phyloP scores from a whole-genome alignment of 2,888 invertebrate genomes.

The Stenodera caucasica region DNA sequence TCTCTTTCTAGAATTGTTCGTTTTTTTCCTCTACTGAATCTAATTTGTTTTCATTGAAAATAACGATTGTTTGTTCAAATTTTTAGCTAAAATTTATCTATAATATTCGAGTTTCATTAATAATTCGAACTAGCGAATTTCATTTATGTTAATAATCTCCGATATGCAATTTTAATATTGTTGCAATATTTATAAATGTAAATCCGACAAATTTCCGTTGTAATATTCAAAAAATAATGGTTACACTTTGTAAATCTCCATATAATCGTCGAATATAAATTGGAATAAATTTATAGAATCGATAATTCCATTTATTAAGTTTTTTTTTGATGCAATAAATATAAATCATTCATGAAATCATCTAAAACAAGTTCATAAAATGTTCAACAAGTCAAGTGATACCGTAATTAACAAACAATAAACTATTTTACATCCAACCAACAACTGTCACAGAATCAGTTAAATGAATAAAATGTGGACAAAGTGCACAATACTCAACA shows the following conservation, averaged over 20 bases:
- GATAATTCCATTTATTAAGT: no score
- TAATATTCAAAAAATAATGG: background rate
- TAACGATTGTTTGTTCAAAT: no score
- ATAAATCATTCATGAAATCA: no score
- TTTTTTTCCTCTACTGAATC: no score
- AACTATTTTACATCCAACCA: background rate
- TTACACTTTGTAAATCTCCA: background rate
- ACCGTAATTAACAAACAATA: background rate
- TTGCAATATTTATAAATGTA: background rate
- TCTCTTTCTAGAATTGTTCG: no score
- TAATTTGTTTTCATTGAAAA: no score
- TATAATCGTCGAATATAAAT: no score
- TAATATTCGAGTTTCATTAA: no score
- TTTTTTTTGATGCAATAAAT: no score
- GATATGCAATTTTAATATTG: background rate
- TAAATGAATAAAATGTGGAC: background rate
- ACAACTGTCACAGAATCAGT: background rate
- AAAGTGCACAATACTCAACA: background rate
- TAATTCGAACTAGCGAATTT: no score
- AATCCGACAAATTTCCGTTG: background rate
- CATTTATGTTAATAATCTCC: background rate
- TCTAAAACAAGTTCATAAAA: background rate
- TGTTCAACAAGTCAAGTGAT: constrained; percentile 1
- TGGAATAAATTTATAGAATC: no score
- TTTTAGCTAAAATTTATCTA: no score